Base-by-base conservation (phyloP, 2,113 vertebrate species). In the Calidris pygmaea region DNA sequence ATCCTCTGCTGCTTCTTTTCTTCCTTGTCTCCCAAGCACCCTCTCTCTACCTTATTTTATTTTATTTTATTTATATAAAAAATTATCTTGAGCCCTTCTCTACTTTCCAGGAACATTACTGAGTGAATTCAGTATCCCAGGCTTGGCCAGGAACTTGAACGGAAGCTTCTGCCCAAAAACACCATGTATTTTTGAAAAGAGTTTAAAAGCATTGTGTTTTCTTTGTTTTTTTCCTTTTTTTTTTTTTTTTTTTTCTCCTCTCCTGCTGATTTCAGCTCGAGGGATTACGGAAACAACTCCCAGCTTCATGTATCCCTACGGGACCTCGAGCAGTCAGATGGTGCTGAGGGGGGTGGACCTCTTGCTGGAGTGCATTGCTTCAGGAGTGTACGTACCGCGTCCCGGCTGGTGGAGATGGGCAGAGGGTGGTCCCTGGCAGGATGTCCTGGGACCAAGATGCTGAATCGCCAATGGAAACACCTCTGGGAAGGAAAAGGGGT, bases 321-420 rank as follows among this genome's bases (percentile, higher is more conserved):
- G 99, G 63, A 98, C 93, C 0, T 96, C 98, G 3, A 99, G 99
- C 98, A 99, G 98, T 91, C 99, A 99, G 97, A 99, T 99, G 98
- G 99, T 99, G 79, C 98, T 99, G 19, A 96, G 99, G 18, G 99
- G 99, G 13, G 98, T 98, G 95, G 97, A 99, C 81, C 98, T 99
- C 60, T 95, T 99, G 83, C 98, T 99, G 96, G 99, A 99, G 97
- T 99, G 99, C 96, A 99, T 99, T 16, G 99, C 99, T 56, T 99
- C 99, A 0, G 99, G 99, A 96, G 98, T 99, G 99, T 99, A 98
- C 55, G 99, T 99, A 96, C 70, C 2, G 11, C 50, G 9, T 32
- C 53, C n/a, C 14, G 3, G 32, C 43, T 2, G 21, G 19, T 0
- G 2, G 23, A 5, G 8, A 10, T 12, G 41, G 82, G 0, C 10